Percentiles rank a stretch among this genome's conserved stretches.
Evolutionary conservation across 2,113 vertebrate genomes (phyloP).

Genomic region (Callionymus lyra): DNA sequence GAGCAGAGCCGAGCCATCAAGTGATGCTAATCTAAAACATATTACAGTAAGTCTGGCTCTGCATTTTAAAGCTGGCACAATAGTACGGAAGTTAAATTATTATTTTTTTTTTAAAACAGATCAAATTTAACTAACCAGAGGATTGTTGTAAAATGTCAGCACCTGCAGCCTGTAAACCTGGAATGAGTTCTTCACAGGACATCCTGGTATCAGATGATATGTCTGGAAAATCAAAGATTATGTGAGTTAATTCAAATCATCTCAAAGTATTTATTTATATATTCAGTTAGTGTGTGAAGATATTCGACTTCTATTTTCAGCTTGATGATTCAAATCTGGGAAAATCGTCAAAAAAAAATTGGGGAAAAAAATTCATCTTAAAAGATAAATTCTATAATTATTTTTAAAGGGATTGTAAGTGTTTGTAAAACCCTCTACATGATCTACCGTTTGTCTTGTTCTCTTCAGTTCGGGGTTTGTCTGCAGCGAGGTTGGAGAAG

Average conservation of each 20-base stretch:
- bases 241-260: not conserved
- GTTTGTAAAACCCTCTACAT: no score
- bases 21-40: not conserved
- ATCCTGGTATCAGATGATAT: constrained; percentile 66
- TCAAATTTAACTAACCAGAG: constrained; percentile 60
- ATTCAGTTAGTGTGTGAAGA: no score
- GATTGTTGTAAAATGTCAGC: constrained; percentile 47
- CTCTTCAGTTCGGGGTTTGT: constrained; percentile 81
- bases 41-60: not conserved
- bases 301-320: no score
- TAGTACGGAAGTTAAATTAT: no score
- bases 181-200: constrained; percentile 78
- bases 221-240: constrained; percentile 47
- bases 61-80: no score
- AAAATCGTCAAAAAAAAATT: no score
- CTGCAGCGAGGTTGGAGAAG: constrained; percentile 85
- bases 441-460: constrained; percentile 76
- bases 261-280: no score
- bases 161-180: constrained; percentile 69
- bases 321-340: no score
- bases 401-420: no score
- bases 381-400: no score
- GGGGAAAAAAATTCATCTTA: no score
- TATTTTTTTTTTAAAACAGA: no score
- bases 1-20: not conserved